Evolutionary conservation across 2,113 vertebrate species (phyloP), one percentile per base, ranked within the genome.

Genomic region (Antigone vipio): DNA sequence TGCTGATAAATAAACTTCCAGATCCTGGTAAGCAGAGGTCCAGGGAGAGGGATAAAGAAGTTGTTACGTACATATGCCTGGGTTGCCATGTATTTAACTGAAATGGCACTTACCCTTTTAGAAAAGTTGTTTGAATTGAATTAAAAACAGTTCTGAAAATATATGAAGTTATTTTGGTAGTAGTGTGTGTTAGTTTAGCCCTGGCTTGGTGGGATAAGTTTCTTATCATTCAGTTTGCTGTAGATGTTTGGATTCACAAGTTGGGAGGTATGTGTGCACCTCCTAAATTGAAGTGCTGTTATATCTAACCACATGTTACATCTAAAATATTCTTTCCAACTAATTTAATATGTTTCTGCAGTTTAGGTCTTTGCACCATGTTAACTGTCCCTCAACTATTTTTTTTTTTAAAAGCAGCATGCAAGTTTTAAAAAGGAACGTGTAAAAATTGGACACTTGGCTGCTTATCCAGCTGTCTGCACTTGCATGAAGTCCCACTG

Each of bases 1-100:
- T 99, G 99, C 95, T 99, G 76, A 99, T 99, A 96, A 99, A 99
- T 97, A 99, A 99, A 90, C 98, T 99, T 90, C 98, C 98, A 12
- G 98, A 99, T 85, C 34, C 98, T 69, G 97, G 56, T 59, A 49
- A 42, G 40, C 40, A 42, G 40, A 42, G 40, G 40, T 42, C 40
- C 40, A 42, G 40, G 40, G 40, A 42, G 15, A 53, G 13, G 58
- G 52, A 42, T 23, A 22, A 34, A 72, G 72, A 35, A 82, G 22
- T 22, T 45, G 60, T 34, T 84, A 32, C 9, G 30, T 19, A 16
- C 44, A 13, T 44, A 22, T 17, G 45, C 35, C 69, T 45, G 44
- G 8, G 8, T 68, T 78, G 24, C 35, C 22, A 1, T 11, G 21
- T 64, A 6, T 69, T 66, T 20, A 68, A 6, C 9, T 35, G 35